A percentile compares a stretch with the other conserved stretches of the same genome.
Conservation (phyloP, 2,888 invertebrate species). For the Eupelmus urozonus region DNA sequence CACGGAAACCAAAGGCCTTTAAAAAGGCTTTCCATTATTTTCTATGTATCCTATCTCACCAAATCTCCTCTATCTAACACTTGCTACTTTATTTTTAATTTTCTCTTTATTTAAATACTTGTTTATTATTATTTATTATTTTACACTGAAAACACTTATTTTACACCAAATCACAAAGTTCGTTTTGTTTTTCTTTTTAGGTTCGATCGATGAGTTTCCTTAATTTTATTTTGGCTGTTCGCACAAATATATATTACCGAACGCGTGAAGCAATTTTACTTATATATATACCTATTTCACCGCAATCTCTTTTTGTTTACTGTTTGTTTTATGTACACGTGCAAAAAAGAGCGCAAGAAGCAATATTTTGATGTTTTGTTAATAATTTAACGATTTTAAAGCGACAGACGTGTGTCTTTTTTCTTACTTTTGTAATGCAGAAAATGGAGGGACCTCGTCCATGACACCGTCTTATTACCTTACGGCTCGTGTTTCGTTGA, state of each 20-base stretch:
- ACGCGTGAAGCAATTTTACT: slow-evolving; percentile 9
- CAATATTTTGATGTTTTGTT: slow-evolving; percentile 21
- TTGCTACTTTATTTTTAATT: slow-evolving; percentile 20
- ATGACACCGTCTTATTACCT: slow-evolving; percentile 58
- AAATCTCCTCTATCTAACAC: neutral
- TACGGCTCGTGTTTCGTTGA: slow-evolving; percentile 60
- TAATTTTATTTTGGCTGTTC: slow-evolving; percentile 47
- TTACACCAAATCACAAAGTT: neutral
- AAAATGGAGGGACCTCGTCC: slow-evolving; percentile 58
- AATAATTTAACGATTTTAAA: slow-evolving; percentile 45
- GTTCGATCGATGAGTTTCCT: slow-evolving; percentile 37
- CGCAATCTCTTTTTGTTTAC: neutral
- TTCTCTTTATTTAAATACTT: slow-evolving; percentile 10
- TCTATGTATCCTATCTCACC: neutral
- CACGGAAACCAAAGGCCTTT: neutral
- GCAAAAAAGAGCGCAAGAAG: too few species aligned
- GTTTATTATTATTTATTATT: slow-evolving; percentile 23
- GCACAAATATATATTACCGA: slow-evolving; percentile 21
- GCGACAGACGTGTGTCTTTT: slow-evolving; percentile 53
- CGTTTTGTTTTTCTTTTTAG: slow-evolving; percentile 55
- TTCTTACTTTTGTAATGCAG: slow-evolving; percentile 57
- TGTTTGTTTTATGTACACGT: neutral
- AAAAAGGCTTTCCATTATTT: neutral
- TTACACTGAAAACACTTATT: too few species aligned
- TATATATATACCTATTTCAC: too few species aligned